phyloP scores from a whole-genome alignment of 2,113 vertebrate genomes.

The Notothenia coriiceps region DNA sequence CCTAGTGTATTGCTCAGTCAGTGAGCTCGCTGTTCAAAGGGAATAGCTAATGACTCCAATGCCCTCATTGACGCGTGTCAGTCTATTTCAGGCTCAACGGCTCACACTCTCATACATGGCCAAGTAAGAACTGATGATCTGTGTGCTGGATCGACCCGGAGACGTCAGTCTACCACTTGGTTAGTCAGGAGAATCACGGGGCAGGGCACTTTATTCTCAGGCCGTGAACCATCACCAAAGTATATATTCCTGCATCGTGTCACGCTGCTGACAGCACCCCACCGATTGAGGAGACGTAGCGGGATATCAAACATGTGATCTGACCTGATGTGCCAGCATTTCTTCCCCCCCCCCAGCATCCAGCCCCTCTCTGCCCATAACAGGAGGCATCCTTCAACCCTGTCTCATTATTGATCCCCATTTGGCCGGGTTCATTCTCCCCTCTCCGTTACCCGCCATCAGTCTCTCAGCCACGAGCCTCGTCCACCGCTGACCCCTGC shows the following conservation, averaged over 20 bases:
- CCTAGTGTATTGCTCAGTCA: slow-evolving; percentile 43
- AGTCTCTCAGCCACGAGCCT: slow-evolving; percentile 36
- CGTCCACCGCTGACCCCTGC: slow-evolving; percentile 37
- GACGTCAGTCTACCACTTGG: slow-evolving; percentile 39
- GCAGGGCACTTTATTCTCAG: slow-evolving; percentile 51
- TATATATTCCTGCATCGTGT: slow-evolving; percentile 49
- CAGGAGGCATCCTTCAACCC: slow-evolving; percentile 57
- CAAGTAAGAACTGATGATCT: slow-evolving; percentile 69
- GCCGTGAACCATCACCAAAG: slow-evolving; percentile 45
- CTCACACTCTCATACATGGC: slow-evolving; percentile 68
- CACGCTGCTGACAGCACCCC: slow-evolving; percentile 60
- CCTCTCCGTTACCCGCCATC: slow-evolving; percentile 34
- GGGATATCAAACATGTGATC: slow-evolving; percentile 65
- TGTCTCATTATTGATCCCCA: slow-evolving; percentile 71
- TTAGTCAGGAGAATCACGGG: slow-evolving; percentile 42
- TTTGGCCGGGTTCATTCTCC: slow-evolving; percentile 46
- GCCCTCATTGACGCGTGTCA: slow-evolving; percentile 76
- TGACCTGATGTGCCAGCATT: slow-evolving; percentile 67
- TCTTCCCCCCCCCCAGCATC: slow-evolving; percentile 39
- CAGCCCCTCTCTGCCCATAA: slow-evolving; percentile 65
- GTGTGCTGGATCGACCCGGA: slow-evolving; percentile 51
- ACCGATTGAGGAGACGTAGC: slow-evolving; percentile 23
- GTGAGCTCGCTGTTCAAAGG: slow-evolving; percentile 64
- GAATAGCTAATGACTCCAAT: slow-evolving; percentile 73
- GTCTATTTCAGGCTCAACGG: slow-evolving; percentile 76